Base-by-base conservation (phyloP, 1,140 invertebrate genomes). In the Magallana ariakensis region DNA sequence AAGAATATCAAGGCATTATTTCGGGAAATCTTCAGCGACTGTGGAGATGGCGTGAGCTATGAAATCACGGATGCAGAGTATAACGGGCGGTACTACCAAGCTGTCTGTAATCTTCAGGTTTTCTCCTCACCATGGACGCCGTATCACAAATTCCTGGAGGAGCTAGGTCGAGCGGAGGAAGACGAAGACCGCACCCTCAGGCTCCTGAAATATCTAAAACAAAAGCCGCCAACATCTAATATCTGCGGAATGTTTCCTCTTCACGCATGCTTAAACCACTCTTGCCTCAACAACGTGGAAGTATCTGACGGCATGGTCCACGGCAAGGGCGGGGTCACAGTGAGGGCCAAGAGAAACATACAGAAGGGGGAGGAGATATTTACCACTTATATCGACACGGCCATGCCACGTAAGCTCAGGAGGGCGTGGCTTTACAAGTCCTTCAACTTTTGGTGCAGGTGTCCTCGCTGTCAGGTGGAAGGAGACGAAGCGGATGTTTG, bases 391-490 rank as follows among this genome's bases (percentile, higher is more conserved):
- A 93, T 94, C 4, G 93, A 94, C 66, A 92, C 91, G 6, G 62
- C 89, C 5, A 91, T 93, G 89, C 90, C 91, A 3, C 85, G 91
- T 55, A 90, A 90, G 62, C 82, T 93, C 57, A 87, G 93, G 8
- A 90, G 93, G 5, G 93, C 93, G 4, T 93, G 93, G 93, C 84
- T 94, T 4, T 93, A 91, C 85, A 92, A 93, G 80, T 93, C 93
- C 1, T 94, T 93, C 87, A 93, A 93, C 80, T 94, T 94, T 85
- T 94, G 93, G 93, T 94, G 93, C 85, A 85, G 90, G 22, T 94
- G 93, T 83, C 89, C 66, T 22, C 90, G 92, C n/a, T 94, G 93
- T 86, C 85, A 90, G 46, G 92, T 91, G 70, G 93, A 94, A 84
- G 93, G 93, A 0, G 93, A 93, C 85, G 90, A 92, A 60, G 58